These are phyloP conservation scores for Hypomesus transpacificus DNA, from an alignment of 2,113 vertebrate species.

Conservation along the genomic window DNA sequence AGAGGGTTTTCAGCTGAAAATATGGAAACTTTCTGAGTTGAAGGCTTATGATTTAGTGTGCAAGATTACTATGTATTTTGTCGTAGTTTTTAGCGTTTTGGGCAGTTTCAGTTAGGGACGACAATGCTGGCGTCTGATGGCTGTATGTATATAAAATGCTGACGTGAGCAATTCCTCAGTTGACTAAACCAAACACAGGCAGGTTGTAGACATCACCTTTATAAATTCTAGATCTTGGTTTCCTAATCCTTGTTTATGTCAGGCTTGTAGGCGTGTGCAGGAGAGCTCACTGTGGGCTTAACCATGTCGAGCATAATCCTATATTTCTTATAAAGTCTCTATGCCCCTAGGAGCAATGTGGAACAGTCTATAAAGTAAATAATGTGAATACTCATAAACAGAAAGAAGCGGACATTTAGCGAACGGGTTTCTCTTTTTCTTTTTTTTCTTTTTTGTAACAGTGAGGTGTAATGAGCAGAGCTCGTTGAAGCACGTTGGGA, in stretches of 20 bases:
- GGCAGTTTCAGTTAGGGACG: no score
- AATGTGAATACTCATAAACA: no score
- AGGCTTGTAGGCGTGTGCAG: no score
- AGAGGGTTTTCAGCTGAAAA: constrained; percentile 23
- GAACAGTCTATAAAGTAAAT: no score
- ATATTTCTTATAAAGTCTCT: no score
- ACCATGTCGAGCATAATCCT: no score
- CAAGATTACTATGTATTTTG: no score
- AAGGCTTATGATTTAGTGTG: background rate
- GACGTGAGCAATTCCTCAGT: background rate
- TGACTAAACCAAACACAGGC: background rate
- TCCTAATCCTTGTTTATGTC: background rate
- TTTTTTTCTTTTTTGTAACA: constrained; percentile 21
- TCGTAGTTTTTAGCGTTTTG: no score
- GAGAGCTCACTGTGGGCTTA: no score
- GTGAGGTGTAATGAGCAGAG: constrained; percentile 57
- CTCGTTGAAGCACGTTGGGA: constrained; percentile 63
- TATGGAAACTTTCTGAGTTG: constrained; percentile 12
- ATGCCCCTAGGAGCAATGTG: no score
- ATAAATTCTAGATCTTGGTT: no score
- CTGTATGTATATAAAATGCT: background rate
- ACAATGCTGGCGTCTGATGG: no score
- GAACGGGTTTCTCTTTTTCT: constrained; percentile 26
- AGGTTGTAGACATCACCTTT: background rate
- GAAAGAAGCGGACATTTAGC: background rate